These are phyloP conservation scores for Ctenicera cuprea DNA, from an alignment of 2,888 invertebrate genomes.

Conservation along the genomic window DNA sequence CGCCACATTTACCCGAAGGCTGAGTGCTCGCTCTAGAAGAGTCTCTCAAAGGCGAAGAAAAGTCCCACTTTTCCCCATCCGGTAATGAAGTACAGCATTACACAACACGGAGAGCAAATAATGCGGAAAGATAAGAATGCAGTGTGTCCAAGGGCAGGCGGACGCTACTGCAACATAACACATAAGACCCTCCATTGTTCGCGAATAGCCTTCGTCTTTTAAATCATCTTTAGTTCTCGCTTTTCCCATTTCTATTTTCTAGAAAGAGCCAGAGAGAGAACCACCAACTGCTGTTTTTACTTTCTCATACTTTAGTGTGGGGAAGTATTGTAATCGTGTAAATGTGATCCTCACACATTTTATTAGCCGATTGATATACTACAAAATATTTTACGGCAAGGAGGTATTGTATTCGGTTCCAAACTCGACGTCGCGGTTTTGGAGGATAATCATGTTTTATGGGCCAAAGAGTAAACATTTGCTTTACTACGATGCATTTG, in stretches of 20 bases:
- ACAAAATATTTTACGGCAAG: too few species aligned
- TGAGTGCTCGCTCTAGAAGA: neutral
- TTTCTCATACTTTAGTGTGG: too few species aligned
- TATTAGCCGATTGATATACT: too few species aligned
- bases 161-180: constrained; percentile 19
- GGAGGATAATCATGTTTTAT: too few species aligned
- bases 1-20: constrained; percentile 9
- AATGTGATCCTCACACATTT: too few species aligned
- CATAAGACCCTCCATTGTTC: constrained; percentile 24
- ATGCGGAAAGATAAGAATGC: constrained; percentile 33
- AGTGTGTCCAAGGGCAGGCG: constrained; percentile 19
- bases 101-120: constrained; percentile 29
- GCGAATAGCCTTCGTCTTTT: constrained; percentile 26
- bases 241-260: neutral
- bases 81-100: constrained; percentile 19
- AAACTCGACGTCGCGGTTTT: too few species aligned
- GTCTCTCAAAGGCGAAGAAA: constrained; percentile 10
- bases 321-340: too few species aligned
- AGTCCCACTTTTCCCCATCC: constrained; percentile 1
- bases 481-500: too few species aligned
- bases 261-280: neutral
- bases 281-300: neutral
- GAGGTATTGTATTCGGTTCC: too few species aligned
- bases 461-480: too few species aligned
- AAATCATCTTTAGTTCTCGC: constrained; percentile 5